Conservation (phyloP, 2,888 invertebrate genomes). For the Nomada lathburiana region DNA sequence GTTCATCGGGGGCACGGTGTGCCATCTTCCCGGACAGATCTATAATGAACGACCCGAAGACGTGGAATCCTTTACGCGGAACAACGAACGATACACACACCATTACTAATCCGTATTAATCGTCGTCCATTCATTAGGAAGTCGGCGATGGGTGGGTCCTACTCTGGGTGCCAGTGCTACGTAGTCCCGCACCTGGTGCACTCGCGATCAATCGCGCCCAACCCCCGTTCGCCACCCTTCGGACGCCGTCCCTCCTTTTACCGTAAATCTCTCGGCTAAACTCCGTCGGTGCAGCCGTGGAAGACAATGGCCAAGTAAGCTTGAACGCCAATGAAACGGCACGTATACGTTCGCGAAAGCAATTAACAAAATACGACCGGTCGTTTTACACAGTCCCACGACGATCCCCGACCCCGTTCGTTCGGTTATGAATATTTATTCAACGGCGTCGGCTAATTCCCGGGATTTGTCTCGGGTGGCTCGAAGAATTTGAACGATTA, state of each 20-base stretch:
- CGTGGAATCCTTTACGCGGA: constrained; percentile 19
- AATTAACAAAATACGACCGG: constrained; percentile 12
- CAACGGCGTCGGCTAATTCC: background rate
- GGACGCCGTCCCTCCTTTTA: constrained; percentile 33
- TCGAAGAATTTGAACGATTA: background rate
- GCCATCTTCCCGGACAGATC: background rate
- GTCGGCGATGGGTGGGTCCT: constrained; percentile 59
- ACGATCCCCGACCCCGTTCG: background rate
- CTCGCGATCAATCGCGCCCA: constrained; percentile 67
- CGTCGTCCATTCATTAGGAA: constrained; percentile 68
- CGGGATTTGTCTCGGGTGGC: background rate
- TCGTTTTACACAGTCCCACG: background rate
- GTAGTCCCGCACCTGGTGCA: constrained; percentile 67
- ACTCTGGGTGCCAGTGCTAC: constrained; percentile 33
- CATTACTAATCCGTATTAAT: constrained; percentile 68
- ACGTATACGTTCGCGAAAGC: constrained; percentile 11
- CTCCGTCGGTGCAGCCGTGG: constrained; percentile 38
- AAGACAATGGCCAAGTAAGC: constrained; percentile 65
- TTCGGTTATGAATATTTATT: constrained; percentile 23
- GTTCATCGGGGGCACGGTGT: too few relatives aligned
- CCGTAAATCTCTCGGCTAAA: constrained; percentile 67
- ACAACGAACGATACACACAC: constrained; percentile 47
- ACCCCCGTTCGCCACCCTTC: background rate
- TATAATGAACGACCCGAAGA: constrained; percentile 20
- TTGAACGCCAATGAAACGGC: constrained; percentile 30